A percentile compares a stretch with the other conserved stretches of the same genome.
phyloP scores from a whole-genome alignment of 2,888 invertebrate genomes.

The Heliconius charithonia region DNA sequence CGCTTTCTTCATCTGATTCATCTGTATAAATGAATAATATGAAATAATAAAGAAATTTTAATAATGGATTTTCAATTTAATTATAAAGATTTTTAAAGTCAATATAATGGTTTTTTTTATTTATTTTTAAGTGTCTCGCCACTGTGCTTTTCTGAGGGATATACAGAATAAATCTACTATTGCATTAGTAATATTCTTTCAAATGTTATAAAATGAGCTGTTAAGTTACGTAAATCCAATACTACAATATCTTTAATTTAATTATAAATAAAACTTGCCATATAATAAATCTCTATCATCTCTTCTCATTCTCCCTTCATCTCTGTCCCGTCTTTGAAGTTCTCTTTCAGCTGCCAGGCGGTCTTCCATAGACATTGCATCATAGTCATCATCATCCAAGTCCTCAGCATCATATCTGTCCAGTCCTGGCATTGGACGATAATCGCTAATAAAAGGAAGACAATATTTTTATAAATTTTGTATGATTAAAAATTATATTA shows the following conservation, averaged over 20 bases:
- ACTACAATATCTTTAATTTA: too few species aligned
- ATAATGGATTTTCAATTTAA: too few species aligned
- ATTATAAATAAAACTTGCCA: constrained; percentile 79
- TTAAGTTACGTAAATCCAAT: too few species aligned
- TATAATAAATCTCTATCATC: constrained; percentile 95
- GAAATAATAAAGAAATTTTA: background rate
- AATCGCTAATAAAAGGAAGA: constrained; percentile 87
- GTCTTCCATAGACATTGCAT: constrained; percentile 93
- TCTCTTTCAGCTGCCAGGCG: constrained; percentile 95
- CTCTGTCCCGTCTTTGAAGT: constrained; percentile 93
- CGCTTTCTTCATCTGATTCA: constrained; percentile 92
- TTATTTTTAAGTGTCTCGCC: too few species aligned
- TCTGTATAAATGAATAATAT: constrained; percentile 68
- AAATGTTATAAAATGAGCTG: too few species aligned
- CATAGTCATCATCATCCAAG: constrained; percentile 93
- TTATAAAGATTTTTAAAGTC: too few species aligned
- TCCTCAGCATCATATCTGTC: constrained; percentile 95
- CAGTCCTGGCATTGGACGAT: constrained; percentile 96
- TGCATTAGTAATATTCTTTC: too few species aligned
- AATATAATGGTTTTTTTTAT: too few species aligned
- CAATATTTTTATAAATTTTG: constrained; percentile 9
- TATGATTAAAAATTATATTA: background rate
- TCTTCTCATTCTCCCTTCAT: constrained; percentile 88
- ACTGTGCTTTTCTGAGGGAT: too few species aligned
- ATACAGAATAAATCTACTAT: too few species aligned